phyloP scores from a whole-genome alignment of 1,140 invertebrate genomes.

The Choristoneura fumiferana region DNA sequence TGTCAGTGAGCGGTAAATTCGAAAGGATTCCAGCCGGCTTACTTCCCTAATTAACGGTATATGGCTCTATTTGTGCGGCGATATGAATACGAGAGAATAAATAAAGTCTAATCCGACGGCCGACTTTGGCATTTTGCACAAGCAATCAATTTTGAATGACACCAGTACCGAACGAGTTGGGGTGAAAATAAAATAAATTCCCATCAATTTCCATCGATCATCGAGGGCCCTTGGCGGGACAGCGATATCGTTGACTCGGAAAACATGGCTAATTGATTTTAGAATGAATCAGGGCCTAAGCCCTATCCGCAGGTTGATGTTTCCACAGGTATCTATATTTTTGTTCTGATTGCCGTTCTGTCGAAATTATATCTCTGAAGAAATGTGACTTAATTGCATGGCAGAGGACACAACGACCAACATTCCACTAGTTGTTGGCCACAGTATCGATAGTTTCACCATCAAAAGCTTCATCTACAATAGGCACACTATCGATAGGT shows the following conservation, averaged over 20 bases:
- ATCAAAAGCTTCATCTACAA: too few relatives aligned
- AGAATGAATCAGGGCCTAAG: slow-evolving; percentile 35
- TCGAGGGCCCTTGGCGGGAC: slow-evolving; percentile 34
- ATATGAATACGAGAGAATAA: slow-evolving; percentile 10
- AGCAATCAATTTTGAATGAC: slow-evolving; percentile 58
- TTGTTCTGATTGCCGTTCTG: too few relatives aligned
- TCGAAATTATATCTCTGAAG: too few relatives aligned
- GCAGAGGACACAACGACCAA: too few relatives aligned
- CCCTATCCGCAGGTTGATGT: neutral
- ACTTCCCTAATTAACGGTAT: slow-evolving; percentile 6
- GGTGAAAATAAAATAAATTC: slow-evolving; percentile 49
- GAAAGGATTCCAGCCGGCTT: neutral
- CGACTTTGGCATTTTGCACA: slow-evolving; percentile 43
- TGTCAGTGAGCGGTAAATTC: slow-evolving; percentile 1
- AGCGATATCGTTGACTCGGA: slow-evolving; percentile 41
- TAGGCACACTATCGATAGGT: too few relatives aligned
- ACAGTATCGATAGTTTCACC: too few relatives aligned
- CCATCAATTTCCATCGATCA: slow-evolving; percentile 58
- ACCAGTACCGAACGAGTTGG: slow-evolving; percentile 36
- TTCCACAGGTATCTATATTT: neutral
- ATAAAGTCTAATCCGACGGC: slow-evolving; percentile 27
- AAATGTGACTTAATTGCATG: too few relatives aligned
- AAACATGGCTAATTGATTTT: slow-evolving; percentile 52
- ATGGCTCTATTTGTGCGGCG: neutral
- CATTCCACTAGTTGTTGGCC: too few relatives aligned